Percentiles rank a stretch among this genome's conserved stretches.
phyloP scores from a whole-genome alignment of 2,888 invertebrate species.

The Cybosia mesomella region DNA sequence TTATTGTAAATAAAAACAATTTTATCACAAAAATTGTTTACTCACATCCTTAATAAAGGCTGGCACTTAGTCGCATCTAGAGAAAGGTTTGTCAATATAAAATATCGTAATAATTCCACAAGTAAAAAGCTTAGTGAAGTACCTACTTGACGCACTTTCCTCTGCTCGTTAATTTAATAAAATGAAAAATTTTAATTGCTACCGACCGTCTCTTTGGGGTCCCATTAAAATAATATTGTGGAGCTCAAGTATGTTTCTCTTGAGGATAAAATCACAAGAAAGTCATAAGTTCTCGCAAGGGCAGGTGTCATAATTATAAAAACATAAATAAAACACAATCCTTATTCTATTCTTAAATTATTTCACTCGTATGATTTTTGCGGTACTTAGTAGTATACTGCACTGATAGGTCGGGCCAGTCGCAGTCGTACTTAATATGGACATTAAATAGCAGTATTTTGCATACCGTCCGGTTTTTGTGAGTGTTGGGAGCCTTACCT shows the following conservation, averaged over 20 bases:
- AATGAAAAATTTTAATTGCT: conserved; percentile 74
- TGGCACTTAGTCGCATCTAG: neutral
- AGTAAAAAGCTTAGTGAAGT: conserved; percentile 54
- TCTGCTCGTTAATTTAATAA: conserved; percentile 71
- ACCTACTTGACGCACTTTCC: conserved; percentile 55
- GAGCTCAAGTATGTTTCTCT: conserved; percentile 59
- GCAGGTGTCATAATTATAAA: conserved; percentile 36
- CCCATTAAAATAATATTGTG: conserved; percentile 67
- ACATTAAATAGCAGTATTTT: neutral
- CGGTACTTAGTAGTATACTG: neutral
- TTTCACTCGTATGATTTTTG: neutral
- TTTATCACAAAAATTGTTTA: neutral
- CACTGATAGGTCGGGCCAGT: neutral
- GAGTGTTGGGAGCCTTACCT: neutral
- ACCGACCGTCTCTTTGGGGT: conserved; percentile 57
- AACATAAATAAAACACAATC: conserved; percentile 4
- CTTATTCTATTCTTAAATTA: neutral
- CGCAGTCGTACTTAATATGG: neutral
- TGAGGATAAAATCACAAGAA: conserved; percentile 56
- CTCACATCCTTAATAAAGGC: neutral
- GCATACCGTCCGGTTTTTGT: neutral
- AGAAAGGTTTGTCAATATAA: conserved; percentile 33
- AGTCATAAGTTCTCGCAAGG: conserved; percentile 43
- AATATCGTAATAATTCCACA: conserved; percentile 41
- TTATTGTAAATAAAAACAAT: neutral